Evolutionary conservation across 2,888 invertebrate species (phyloP).

Genomic region (Prosopocoilus inquinatus): DNA sequence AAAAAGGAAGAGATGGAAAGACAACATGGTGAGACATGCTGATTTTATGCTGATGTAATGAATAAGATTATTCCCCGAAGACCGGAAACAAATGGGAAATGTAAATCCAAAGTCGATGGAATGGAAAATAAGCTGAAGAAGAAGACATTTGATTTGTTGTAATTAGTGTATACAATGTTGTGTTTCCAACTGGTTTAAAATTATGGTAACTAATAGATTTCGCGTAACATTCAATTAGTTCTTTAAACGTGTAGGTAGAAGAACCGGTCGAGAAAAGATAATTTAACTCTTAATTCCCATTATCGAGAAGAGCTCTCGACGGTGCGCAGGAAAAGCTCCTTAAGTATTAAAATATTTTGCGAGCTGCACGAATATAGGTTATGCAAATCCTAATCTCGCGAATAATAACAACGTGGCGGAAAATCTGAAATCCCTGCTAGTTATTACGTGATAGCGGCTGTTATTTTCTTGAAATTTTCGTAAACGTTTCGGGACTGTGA

Average conservation of each 20-base stretch:
- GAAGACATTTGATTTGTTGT: no score
- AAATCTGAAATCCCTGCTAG: conserved; percentile 24
- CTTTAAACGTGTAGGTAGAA: not conserved
- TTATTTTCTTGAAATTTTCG: conserved; percentile 1
- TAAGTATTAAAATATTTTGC: conserved; percentile 28
- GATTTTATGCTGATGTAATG: no score
- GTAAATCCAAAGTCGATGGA: no score
- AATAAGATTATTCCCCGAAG: no score
- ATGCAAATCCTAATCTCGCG: conserved; percentile 29
- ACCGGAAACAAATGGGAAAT: no score
- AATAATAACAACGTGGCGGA: conserved; percentile 27
- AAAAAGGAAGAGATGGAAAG: no score
- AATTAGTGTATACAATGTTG: no score
- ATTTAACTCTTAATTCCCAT: conserved; percentile 25
- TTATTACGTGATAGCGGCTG: conserved; percentile 16
- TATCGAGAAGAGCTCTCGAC: conserved; percentile 15
- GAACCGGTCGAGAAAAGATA: not conserved
- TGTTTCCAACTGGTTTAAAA: no score
- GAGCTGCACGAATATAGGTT: conserved; percentile 25
- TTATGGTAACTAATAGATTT: not conserved
- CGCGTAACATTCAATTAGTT: not conserved
- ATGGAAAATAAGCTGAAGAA: no score
- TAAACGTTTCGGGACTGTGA: not conserved
- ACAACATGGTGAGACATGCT: no score
- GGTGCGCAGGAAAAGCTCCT: conserved; percentile 23